Evolutionary conservation across 2,888 invertebrate species (phyloP), one percentile per base, ranked within the genome.

Genomic region (Parapristionchus giblindavisi): DNA sequence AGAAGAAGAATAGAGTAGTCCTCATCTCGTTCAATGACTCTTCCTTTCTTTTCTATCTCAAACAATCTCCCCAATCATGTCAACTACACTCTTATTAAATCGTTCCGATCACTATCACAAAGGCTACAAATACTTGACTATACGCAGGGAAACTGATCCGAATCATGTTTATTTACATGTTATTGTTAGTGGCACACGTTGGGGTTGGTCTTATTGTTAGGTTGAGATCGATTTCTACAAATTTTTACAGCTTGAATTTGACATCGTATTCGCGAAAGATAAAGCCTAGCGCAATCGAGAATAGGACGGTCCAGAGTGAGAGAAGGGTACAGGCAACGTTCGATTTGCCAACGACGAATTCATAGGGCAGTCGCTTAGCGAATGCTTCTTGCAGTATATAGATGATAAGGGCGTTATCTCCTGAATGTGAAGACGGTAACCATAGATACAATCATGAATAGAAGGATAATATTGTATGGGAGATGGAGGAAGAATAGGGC

Each of bases 281-380:
- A 24, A 65, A 65, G 4, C 43, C 65, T 27, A 43, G 17, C n/a
- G n/a, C 6, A 11, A 65, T 21, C 27, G 65, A 27, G 48, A 65
- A 5, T 14, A 65, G n/a, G 29, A 71, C 58, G 38, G 71, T 58
- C 71, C 71, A 71, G 34, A 71, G 43, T 1, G 71, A 71, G 40
- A 58, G 56, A 3, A 71, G 58, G 1, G 36, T 32, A 71, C 58
- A 58, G 56, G 71, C 5, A 36, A 38, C 32, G 27, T 11, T n/a
- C 17, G 38, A 40, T 24, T 4, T 8, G 3, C 58, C 71, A 29
- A 71, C 71, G 71, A 43, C 24, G 71, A 71, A 71, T 21, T 58
- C 58, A 43, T 71, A 71, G 8, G 71, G 71, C 34, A 58, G 32
- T 11, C 40, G 56, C 14, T 38, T 1, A 17, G 58, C 11, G 32